Evolutionary conservation across 1,140 invertebrate genomes (phyloP), one percentile per base, ranked within the genome.

Genomic region (Lasioglossum baleicum): DNA sequence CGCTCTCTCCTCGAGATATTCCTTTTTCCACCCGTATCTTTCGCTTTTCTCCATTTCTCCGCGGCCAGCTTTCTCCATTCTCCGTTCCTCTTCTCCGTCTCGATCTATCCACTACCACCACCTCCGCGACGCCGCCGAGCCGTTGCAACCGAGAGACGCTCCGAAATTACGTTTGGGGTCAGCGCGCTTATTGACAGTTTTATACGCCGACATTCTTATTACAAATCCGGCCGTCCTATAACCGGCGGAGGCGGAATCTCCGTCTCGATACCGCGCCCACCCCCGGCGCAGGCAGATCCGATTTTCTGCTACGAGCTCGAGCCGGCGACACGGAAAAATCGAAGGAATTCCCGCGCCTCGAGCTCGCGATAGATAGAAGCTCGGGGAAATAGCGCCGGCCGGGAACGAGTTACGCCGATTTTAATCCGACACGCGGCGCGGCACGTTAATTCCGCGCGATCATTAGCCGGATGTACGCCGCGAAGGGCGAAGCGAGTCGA

Each of bases 131-230:
- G 11, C 68, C 44, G 44, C n/a, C 44, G 44, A 8, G 44, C 44
- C 73, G 82, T 83, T 76, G 82, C 83, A 71, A 77, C 83, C 83
- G 61, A 78, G 78, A 80, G 71, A 79, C 76, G 78, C 26, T 84
- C 65, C 75, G 81, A 88, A 88, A 89, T 89, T 86, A 88, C 84
- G 74, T 87, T 85, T 83, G 85, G 83, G 86, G 87, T 89, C 88
- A 90, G 85, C 82, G 85, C 78, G 81, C 79, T 90, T 89, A 89
- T 90, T 84, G 89, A 90, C 89, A 90, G 86, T 86, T 89, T 88
- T 88, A 90, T 88, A 87, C 75, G 76, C 64, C 78, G 81, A 83
- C 85, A 86, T 87, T 88, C 83, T 88, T 90, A 88, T 88, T 89
- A 86, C 83, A 82, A 88, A 89, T 89, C 88, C 84, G 71, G 74